Conservation (phyloP, 2,113 vertebrate genomes). For the Crotalus viridis region DNA sequence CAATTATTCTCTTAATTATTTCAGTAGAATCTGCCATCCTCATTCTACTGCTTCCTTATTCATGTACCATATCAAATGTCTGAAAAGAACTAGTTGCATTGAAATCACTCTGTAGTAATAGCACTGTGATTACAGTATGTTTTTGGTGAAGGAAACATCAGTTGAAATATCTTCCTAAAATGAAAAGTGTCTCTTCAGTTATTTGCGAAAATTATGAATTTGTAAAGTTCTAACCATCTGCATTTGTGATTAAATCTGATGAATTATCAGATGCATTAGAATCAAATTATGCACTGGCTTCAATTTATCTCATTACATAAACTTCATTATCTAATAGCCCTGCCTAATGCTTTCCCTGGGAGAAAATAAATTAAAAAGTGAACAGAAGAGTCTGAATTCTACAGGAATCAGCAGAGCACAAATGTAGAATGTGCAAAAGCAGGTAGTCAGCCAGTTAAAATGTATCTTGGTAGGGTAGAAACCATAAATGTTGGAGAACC, state of each 20-base stretch:
- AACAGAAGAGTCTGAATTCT: neutral
- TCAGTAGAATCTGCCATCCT: no score
- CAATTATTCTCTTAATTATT: neutral
- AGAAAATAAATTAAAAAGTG: neutral
- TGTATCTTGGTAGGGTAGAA: neutral
- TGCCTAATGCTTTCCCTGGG: constrained; percentile 1
- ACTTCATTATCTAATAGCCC: constrained; percentile 2
- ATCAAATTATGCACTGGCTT: constrained; percentile 2
- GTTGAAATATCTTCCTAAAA: neutral
- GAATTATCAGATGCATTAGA: neutral
- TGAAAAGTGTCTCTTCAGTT: neutral
- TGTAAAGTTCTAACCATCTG: neutral
- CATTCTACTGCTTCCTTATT: neutral
- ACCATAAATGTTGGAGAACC: neutral
- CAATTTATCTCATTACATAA: constrained; percentile 19
- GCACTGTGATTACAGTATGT: neutral
- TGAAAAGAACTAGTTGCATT: neutral
- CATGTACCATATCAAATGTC: neutral
- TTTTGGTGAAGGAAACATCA: neutral
- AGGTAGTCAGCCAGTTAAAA: neutral
- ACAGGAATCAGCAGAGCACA: neutral
- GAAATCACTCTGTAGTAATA: neutral
- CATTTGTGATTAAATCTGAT: constrained; percentile 2
- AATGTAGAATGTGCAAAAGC: constrained; percentile 6
- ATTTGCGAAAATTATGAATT: neutral